phyloP scores from a whole-genome alignment of 1,140 invertebrate species.

The Drosophila sproati region DNA sequence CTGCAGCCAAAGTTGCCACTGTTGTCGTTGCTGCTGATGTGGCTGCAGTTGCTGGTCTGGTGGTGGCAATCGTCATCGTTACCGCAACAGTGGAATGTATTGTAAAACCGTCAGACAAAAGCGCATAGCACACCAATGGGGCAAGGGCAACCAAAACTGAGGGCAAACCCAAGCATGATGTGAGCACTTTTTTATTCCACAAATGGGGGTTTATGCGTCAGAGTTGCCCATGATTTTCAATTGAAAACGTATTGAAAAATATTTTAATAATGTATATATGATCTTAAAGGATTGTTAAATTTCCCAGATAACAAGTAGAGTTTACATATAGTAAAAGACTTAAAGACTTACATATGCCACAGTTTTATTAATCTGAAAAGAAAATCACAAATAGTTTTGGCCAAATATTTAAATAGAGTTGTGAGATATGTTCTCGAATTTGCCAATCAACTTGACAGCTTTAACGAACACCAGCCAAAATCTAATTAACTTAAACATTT shows the following conservation, averaged over 20 bases:
- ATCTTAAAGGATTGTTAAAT: too few species aligned
- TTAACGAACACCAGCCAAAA: not conserved
- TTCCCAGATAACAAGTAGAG: too few species aligned
- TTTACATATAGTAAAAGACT: too few species aligned
- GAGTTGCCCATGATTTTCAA: constrained; percentile 19
- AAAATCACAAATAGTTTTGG: too few species aligned
- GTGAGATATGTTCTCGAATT: not conserved
- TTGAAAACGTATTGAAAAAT: too few species aligned
- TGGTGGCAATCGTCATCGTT: constrained; percentile 74
- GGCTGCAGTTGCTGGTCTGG: constrained; percentile 22
- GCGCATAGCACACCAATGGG: constrained; percentile 46
- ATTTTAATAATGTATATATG: too few species aligned
- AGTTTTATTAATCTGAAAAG: too few species aligned
- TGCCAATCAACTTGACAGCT: not conserved
- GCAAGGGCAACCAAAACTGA: constrained; percentile 33
- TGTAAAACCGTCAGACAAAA: constrained; percentile 76
- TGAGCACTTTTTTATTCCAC: constrained; percentile 53
- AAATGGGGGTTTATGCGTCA: constrained; percentile 57
- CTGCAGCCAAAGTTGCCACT: constrained; percentile 77
- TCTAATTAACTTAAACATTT: not conserved
- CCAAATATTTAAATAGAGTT: too few species aligned
- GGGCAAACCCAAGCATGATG: constrained; percentile 67
- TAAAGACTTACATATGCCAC: too few species aligned
- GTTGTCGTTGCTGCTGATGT: constrained; percentile 38
- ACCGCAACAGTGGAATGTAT: constrained; percentile 80